Conservation (phyloP, 2,113 vertebrate species). For the Ictidomys tridecemlineatus region DNA sequence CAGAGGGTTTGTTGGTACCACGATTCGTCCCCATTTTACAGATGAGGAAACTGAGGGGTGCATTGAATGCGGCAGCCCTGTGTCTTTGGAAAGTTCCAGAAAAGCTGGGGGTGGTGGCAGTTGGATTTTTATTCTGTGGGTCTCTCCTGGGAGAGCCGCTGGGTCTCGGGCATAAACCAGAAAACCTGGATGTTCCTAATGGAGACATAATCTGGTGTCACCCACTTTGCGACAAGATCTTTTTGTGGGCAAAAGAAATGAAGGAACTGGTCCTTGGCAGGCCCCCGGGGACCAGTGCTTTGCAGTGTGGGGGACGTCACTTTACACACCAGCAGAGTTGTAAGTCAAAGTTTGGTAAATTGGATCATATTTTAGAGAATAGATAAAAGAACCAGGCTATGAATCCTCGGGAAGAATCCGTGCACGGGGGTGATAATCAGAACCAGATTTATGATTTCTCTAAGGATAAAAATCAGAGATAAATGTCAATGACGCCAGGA, state of each 20-base stretch:
- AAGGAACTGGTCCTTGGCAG: background rate
- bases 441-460: constrained; percentile 71
- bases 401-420: constrained; percentile 55
- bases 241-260: background rate
- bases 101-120: accelerated
- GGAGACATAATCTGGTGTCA: background rate
- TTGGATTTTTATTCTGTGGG: background rate
- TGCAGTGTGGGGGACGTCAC: accelerated
- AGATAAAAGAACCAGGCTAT: constrained; percentile 66
- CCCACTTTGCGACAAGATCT: background rate
- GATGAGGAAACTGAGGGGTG: background rate
- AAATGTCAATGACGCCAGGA: constrained; percentile 50
- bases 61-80: accelerated
- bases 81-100: background rate
- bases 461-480: constrained; percentile 69
- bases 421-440: constrained; percentile 59
- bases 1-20: accelerated
- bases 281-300: background rate
- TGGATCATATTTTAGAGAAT: constrained; percentile 73
- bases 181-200: background rate
- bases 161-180: background rate
- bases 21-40: background rate
- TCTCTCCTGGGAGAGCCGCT: background rate
- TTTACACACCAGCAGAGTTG: background rate
- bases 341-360: constrained; percentile 72